phyloP scores from a whole-genome alignment of 2,888 invertebrate species.

The Dicyrtomina minuta region DNA sequence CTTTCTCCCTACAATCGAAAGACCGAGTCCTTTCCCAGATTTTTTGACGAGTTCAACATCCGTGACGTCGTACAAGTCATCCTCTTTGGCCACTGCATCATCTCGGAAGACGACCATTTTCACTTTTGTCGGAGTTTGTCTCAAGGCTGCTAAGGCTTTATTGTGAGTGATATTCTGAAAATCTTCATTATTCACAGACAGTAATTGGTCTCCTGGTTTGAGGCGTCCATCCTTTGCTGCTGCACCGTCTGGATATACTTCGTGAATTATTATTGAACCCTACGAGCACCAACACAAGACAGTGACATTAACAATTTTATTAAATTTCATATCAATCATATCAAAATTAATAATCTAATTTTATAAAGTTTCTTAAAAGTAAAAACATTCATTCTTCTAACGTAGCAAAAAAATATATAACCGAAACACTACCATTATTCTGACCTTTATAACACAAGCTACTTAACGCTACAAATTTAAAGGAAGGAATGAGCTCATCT shows the following conservation, averaged over 20 bases:
- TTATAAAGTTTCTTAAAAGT: too few relatives aligned
- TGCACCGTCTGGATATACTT: slow-evolving; percentile 87
- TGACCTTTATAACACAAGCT: too few relatives aligned
- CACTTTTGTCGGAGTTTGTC: slow-evolving; percentile 79
- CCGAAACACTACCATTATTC: too few relatives aligned
- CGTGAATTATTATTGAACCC: slow-evolving; percentile 88
- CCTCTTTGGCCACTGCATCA: slow-evolving; percentile 62
- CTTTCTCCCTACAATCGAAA: slow-evolving; percentile 79
- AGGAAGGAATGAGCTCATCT: too few relatives aligned
- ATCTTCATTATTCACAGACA: slow-evolving; percentile 81
- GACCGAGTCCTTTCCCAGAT: slow-evolving; percentile 81
- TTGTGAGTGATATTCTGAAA: slow-evolving; percentile 78
- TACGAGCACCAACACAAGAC: too few relatives aligned
- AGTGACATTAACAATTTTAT: too few relatives aligned
- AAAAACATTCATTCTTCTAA: too few relatives aligned
- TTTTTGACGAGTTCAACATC: slow-evolving; percentile 85
- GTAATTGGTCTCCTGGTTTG: slow-evolving; percentile 87
- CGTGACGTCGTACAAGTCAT: slow-evolving; percentile 69
- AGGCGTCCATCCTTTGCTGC: slow-evolving; percentile 88
- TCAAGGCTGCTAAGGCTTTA: slow-evolving; percentile 76
- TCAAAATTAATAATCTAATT: not conserved
- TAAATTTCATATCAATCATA: too few relatives aligned
- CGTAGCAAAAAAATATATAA: too few relatives aligned
- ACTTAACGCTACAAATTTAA: too few relatives aligned
- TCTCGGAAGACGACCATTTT: slow-evolving; percentile 78